Base-by-base conservation (phyloP, 1,140 invertebrate species). In the Anoplolepis gracilipes region DNA sequence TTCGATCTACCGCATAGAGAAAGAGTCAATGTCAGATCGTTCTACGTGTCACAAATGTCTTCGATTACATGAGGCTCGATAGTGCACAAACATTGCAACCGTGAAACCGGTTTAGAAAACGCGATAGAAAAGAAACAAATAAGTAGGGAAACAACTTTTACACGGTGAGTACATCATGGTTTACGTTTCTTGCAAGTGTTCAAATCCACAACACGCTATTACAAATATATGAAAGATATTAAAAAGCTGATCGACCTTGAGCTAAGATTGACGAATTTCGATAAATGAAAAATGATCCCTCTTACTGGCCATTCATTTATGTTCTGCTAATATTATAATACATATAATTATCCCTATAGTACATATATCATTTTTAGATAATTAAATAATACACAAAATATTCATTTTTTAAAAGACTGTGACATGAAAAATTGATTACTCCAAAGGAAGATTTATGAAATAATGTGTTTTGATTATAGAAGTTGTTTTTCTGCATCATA, bases 81-180 rank as follows among this genome's bases (percentile, higher is more conserved):
- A 67, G 13, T 1, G 42, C 3, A 19, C 36, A 30, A 13, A 49
- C 1, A 64, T n/a, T 2, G n/a, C 5, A 46, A 1, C 22, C 36
- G 13, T 57, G 33, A 76, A 76, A 76, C 70, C 59, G 70, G 82
- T 85, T 85, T 85, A 25, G 28, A 53, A 84, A 84, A 73, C 0
- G 28, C 70, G 69, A 84, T 84, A 16, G 70, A 64, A 85, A 77
- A 76, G 73, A 65, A 65, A 16, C 30, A 25, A 39, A 39, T 16
- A 57, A 33, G 72, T 61, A 7, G 59, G n/a, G 39, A 64, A 64
- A 64, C 69, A 84, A 61, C 79, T 84, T 73, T 84, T 84, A 75
- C 79, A 25, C 16, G 0, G 19, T 28, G 49, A 28, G 28, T 79
- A 67, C 33, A 55, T 36, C 13, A 46, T 33, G 49, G 39, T 11